These are phyloP conservation scores for Pimephales promelas DNA, from an alignment of 2,113 vertebrate genomes.

Conservation along the genomic window DNA sequence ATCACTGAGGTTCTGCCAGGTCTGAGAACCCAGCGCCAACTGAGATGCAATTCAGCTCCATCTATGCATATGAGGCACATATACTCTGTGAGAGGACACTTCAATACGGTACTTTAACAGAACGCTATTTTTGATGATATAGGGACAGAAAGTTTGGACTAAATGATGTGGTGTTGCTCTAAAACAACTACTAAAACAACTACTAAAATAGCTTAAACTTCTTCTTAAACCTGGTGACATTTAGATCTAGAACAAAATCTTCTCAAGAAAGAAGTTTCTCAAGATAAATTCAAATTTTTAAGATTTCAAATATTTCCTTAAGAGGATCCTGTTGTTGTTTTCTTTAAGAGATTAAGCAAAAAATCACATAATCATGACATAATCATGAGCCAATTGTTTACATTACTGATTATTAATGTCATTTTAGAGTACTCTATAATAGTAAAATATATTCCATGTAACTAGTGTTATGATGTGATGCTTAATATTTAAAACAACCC, in stretches of 20 bases:
- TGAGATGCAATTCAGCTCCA: conserved; percentile 44
- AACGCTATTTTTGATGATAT: not conserved
- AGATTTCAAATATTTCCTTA: too few relatives aligned
- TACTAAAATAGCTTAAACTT: not conserved
- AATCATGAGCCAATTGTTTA: not conserved
- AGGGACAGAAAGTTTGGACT: not conserved
- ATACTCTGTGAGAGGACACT: conserved; percentile 4
- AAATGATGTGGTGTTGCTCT: not conserved
- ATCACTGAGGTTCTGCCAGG: conserved; percentile 53
- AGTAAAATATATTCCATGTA: not conserved
- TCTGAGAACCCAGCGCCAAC: conserved; percentile 54
- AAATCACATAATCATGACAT: not conserved
- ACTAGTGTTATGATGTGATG: not conserved
- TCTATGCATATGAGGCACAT: conserved; percentile 9
- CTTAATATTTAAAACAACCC: not conserved
- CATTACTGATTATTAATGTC: not conserved
- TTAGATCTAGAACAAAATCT: not conserved
- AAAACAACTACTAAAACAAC: not conserved
- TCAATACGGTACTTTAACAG: not conserved
- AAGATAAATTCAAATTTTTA: too few relatives aligned
- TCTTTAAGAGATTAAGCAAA: not conserved
- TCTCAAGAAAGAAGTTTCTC: too few relatives aligned
- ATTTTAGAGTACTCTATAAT: not conserved
- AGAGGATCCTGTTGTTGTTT: too few relatives aligned
- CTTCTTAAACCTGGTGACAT: not conserved